A percentile compares a stretch with the other conserved stretches of the same genome.
Conservation (phyloP, 2,888 invertebrate genomes). For the Trichogramma evanescens region DNA sequence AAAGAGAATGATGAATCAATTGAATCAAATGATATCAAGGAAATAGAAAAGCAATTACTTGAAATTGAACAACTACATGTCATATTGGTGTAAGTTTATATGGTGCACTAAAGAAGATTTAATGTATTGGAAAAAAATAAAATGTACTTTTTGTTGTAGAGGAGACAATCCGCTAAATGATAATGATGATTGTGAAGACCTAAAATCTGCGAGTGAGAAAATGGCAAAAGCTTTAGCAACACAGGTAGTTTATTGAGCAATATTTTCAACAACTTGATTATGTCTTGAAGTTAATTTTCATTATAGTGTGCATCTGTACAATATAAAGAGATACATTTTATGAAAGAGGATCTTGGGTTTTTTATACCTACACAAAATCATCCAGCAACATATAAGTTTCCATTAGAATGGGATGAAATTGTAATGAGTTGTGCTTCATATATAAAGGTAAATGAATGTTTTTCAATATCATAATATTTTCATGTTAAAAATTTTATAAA, state of each 20-base stretch:
- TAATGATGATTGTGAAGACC: neutral
- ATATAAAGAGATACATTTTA: slow-evolving; percentile 23
- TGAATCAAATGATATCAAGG: slow-evolving; percentile 19
- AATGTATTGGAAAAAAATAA: neutral
- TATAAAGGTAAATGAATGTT: slow-evolving; percentile 25
- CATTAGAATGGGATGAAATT: slow-evolving; percentile 25
- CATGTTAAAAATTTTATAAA: neutral
- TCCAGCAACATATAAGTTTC: slow-evolving; percentile 18
- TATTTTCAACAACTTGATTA: neutral
- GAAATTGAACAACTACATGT: slow-evolving; percentile 15
- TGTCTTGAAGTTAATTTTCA: neutral
- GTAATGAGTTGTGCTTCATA: slow-evolving; percentile 25
- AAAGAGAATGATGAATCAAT: slow-evolving; percentile 26
- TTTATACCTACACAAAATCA: slow-evolving; percentile 16
- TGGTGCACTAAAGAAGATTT: neutral
- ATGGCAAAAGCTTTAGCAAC: slow-evolving; percentile 23
- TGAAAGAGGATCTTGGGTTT: slow-evolving; percentile 23
- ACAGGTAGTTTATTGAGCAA: slow-evolving; percentile 20
- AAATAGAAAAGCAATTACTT: slow-evolving; percentile 17
- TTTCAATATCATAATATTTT: neutral
- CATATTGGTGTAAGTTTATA: slow-evolving; percentile 27
- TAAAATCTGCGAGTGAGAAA: slow-evolving; percentile 21
- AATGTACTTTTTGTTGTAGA: slow-evolving; percentile 21
- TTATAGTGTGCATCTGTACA: slow-evolving; percentile 19
- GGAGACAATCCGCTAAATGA: slow-evolving; percentile 22